phyloP scores from a whole-genome alignment of 2,113 vertebrate genomes.

The Stegostoma tigrinum region DNA sequence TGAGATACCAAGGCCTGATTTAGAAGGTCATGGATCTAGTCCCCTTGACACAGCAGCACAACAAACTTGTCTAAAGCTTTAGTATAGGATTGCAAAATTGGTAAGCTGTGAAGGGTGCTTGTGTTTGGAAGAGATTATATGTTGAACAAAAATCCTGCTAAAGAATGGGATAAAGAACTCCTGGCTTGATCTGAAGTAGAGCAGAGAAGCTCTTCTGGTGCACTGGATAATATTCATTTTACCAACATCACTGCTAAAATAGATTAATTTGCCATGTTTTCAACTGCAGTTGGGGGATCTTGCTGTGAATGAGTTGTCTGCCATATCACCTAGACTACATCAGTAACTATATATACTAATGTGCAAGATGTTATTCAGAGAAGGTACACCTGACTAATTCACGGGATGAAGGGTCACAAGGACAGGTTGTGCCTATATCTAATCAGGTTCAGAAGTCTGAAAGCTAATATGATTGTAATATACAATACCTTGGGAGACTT shows the following conservation, averaged over 20 bases:
- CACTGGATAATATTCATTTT: background rate
- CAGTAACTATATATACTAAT: background rate
- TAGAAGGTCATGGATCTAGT: background rate
- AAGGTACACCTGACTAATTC: too few relatives aligned
- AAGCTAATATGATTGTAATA: too few relatives aligned
- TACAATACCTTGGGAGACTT: too few relatives aligned
- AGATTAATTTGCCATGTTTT: background rate
- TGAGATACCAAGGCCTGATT: background rate
- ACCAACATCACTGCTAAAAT: background rate
- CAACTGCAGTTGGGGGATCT: background rate
- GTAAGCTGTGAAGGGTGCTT: background rate
- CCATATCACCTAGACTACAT: background rate
- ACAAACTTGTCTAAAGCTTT: background rate
- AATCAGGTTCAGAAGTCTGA: too few relatives aligned
- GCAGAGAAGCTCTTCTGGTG: background rate
- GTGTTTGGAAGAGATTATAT: background rate
- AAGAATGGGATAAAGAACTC: background rate
- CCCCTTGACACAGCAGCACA: background rate
- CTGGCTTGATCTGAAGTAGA: background rate
- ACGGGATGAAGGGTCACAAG: too few relatives aligned
- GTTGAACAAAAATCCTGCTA: background rate
- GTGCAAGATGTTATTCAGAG: too few relatives aligned
- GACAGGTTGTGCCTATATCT: too few relatives aligned
- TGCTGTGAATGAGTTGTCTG: background rate
- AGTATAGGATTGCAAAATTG: background rate